Percentiles rank a stretch among this genome's conserved stretches.
phyloP scores from a whole-genome alignment of 2,113 vertebrate species.

The Aepyceros melampus region DNA sequence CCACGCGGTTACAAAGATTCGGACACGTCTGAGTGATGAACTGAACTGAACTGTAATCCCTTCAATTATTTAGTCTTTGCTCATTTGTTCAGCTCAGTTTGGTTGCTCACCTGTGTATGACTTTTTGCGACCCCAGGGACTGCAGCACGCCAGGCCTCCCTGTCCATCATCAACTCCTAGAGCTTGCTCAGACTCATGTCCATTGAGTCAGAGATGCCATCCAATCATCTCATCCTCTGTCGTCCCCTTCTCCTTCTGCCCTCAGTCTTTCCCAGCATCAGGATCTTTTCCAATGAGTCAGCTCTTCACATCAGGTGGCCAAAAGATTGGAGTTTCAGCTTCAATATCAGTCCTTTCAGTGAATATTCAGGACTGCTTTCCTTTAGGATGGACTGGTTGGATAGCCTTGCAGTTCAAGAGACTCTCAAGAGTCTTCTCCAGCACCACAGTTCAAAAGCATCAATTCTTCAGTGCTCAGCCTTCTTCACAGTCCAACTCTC shows the following conservation, averaged over 20 bases:
- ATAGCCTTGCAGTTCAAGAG: not conserved
- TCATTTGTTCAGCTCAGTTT: not conserved
- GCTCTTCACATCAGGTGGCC: not conserved
- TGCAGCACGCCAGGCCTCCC: not conserved
- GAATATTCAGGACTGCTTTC: not conserved
- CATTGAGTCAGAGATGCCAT: not conserved
- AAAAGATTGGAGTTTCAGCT: not conserved
- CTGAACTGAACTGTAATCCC: not conserved
- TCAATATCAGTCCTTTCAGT: not conserved
- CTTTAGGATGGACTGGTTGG: not conserved
- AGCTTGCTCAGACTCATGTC: not conserved
- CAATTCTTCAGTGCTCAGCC: fast-evolving
- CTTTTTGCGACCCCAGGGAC: not conserved
- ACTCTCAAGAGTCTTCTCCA: not conserved
- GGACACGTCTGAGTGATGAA: not conserved
- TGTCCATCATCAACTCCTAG: not conserved
- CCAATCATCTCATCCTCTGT: not conserved
- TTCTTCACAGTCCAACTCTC: not conserved
- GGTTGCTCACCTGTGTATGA: not conserved
- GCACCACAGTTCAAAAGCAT: not conserved
- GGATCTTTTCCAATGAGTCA: not conserved
- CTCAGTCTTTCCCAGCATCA: not conserved
- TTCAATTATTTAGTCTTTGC: not conserved
- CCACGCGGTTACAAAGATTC: fast-evolving
- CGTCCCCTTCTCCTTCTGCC: fast-evolving